A percentile compares a stretch with the other conserved stretches of the same genome.
phyloP scores from a whole-genome alignment of 2,113 vertebrate genomes.

The Oceanodroma tethys region DNA sequence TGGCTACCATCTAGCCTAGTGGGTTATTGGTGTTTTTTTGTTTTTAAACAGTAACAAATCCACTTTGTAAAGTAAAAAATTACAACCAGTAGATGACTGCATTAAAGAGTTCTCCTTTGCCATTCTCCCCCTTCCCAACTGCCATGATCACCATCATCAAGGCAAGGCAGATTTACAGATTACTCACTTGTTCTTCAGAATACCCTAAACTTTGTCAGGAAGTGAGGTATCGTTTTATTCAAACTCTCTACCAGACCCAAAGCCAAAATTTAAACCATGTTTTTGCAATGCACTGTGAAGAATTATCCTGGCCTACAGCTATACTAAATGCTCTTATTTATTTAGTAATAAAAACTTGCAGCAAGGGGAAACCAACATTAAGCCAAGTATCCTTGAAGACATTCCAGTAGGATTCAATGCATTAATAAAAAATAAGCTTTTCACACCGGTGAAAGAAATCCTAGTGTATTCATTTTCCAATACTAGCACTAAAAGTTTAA shows the following conservation, averaged over 20 bases:
- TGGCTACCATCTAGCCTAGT: neutral
- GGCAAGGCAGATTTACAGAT: neutral
- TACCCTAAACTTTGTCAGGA: neutral
- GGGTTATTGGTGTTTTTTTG: neutral
- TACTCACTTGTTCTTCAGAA: neutral
- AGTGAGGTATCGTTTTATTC: neutral
- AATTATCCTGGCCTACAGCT: constrained; percentile 24
- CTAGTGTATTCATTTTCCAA: neutral
- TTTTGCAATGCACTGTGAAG: constrained; percentile 9
- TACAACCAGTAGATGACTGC: neutral
- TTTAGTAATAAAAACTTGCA: constrained; percentile 12
- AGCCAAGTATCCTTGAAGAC: constrained; percentile 6
- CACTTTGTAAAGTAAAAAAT: neutral
- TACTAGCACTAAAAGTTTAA: neutral
- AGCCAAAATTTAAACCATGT: constrained; percentile 9
- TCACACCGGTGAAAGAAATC: neutral
- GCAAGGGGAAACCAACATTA: neutral
- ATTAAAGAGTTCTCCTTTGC: neutral
- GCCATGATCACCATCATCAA: neutral
- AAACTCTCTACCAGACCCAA: neutral
- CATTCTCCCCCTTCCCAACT: neutral
- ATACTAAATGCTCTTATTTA: neutral
- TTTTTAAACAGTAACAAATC: neutral
- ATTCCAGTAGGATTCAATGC: neutral
- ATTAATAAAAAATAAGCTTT: neutral